Conservation (phyloP, 37 sponge, comb jelly and placozoan genomes). For the Theonella swinhoei region DNA sequence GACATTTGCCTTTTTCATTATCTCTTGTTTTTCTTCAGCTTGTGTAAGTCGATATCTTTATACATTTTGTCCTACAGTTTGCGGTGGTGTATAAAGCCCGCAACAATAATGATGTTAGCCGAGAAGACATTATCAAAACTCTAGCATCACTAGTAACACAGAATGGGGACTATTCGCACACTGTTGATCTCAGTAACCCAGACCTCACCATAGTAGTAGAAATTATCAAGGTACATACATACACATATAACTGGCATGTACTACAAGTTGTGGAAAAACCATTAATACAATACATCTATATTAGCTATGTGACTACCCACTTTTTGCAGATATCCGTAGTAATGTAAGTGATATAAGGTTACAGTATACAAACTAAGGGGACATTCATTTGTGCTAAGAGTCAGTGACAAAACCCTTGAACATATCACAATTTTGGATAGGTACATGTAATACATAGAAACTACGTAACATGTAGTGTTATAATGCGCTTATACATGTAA, state of each 20-base stretch:
- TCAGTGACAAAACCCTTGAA: too few relatives aligned
- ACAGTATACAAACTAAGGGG: too few relatives aligned
- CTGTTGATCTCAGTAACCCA: conserved; percentile 71
- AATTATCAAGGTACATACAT: conserved; percentile 61
- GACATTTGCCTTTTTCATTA: neutral
- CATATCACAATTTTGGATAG: too few relatives aligned
- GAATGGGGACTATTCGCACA: conserved; percentile 52
- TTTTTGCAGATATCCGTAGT: too few relatives aligned
- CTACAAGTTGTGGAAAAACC: neutral
- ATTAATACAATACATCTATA: too few relatives aligned
- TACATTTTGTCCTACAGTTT: conserved; percentile 25
- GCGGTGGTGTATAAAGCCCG: conserved; percentile 70
- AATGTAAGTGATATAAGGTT: too few relatives aligned
- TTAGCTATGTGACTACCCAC: too few relatives aligned
- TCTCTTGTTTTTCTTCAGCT: neutral
- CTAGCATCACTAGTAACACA: conserved; percentile 71
- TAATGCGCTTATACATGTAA: too few relatives aligned
- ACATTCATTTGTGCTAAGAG: too few relatives aligned
- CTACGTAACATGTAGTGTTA: too few relatives aligned
- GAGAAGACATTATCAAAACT: conserved; percentile 68
- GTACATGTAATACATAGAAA: too few relatives aligned
- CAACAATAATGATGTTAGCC: conserved; percentile 56
- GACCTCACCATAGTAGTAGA: conserved; percentile 71
- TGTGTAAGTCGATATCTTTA: neutral
- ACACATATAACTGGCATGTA: too few relatives aligned